These are phyloP conservation scores for Acestrorhynchus altus DNA, from an alignment of 2,797 vertebrate species.

Conservation along the genomic window DNA sequence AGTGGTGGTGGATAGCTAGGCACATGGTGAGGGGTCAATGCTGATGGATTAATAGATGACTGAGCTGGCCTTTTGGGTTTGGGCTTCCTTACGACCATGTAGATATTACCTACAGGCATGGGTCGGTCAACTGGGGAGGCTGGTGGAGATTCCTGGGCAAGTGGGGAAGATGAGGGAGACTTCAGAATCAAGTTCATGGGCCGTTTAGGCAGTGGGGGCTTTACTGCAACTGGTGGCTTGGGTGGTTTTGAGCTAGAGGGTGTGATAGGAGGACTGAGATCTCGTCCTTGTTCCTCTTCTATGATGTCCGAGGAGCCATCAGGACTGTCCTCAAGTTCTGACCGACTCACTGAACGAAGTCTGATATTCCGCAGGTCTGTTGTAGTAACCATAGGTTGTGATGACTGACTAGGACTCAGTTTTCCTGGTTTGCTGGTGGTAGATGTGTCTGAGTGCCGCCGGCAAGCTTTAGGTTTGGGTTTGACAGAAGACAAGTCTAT, in stretches of 20 bases:
- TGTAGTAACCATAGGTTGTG: constrained; percentile 90
- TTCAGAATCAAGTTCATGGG: constrained; percentile 85
- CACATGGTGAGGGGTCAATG: constrained; percentile 58
- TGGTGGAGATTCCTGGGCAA: constrained; percentile 75
- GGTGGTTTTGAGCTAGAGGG: constrained; percentile 76
- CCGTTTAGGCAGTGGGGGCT: constrained; percentile 88
- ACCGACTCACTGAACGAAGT: constrained; percentile 92
- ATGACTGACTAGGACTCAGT: constrained; percentile 77
- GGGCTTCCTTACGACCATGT: constrained; percentile 86
- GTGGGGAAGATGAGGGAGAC: constrained; percentile 76
- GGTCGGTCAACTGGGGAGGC: constrained; percentile 77
- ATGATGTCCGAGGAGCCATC: constrained; percentile 82
- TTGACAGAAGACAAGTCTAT: constrained; percentile 87
- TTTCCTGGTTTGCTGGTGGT: constrained; percentile 86
- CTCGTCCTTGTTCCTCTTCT: constrained; percentile 81
- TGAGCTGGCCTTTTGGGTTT: constrained; percentile 81
- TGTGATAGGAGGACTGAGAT: constrained; percentile 75
- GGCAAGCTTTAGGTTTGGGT: constrained; percentile 88
- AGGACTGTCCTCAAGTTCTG: constrained; percentile 85
- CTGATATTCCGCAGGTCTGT: constrained; percentile 91
- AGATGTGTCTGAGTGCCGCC: constrained; percentile 92
- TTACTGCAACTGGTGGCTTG: constrained; percentile 90
- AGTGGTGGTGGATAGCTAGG: constrained; percentile 75
- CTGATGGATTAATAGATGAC: constrained; percentile 62
- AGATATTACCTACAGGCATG: constrained; percentile 79